Evolutionary conservation across 2,888 invertebrate species (phyloP).

Genomic region (Idaea straminata): DNA sequence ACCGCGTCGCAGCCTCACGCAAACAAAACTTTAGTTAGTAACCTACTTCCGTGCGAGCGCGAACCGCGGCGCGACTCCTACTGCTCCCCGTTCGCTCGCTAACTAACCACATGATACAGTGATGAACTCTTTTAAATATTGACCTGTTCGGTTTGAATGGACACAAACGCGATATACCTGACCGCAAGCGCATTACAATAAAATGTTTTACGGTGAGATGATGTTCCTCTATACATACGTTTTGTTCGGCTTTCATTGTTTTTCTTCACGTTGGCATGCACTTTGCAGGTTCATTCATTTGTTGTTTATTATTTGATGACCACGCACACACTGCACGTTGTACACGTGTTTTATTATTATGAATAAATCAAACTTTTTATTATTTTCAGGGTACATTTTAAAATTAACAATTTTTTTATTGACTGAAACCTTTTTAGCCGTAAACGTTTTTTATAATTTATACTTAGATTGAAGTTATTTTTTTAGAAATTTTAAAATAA

Average conservation of each 20-base stretch:
- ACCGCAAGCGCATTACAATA: slow-evolving; percentile 64
- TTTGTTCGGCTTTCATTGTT: slow-evolving; percentile 57
- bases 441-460: neutral
- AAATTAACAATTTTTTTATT: neutral
- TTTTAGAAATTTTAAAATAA: neutral
- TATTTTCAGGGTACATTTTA: slow-evolving; percentile 2
- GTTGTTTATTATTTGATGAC: slow-evolving; percentile 46
- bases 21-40: slow-evolving; percentile 80
- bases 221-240: slow-evolving; percentile 46
- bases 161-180: slow-evolving; percentile 57
- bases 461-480: neutral
- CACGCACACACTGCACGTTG: slow-evolving; percentile 65
- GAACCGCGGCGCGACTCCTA: slow-evolving; percentile 65
- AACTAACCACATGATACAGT: slow-evolving; percentile 54
- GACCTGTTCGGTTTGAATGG: slow-evolving; percentile 60
- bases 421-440: neutral
- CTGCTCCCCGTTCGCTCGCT: slow-evolving; percentile 49
- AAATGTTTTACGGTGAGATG: slow-evolving; percentile 79
- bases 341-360: slow-evolving; percentile 33
- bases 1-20: slow-evolving; percentile 78
- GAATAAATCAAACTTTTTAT: neutral
- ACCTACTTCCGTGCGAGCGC: slow-evolving; percentile 80
- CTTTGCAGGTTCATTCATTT: slow-evolving; percentile 52
- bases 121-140: slow-evolving; percentile 58
- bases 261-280: slow-evolving; percentile 67